A percentile compares a stretch with the other conserved stretches of the same genome.
phyloP scores from a whole-genome alignment of 2,888 invertebrate genomes.

The Vandiemenella viatica region DNA sequence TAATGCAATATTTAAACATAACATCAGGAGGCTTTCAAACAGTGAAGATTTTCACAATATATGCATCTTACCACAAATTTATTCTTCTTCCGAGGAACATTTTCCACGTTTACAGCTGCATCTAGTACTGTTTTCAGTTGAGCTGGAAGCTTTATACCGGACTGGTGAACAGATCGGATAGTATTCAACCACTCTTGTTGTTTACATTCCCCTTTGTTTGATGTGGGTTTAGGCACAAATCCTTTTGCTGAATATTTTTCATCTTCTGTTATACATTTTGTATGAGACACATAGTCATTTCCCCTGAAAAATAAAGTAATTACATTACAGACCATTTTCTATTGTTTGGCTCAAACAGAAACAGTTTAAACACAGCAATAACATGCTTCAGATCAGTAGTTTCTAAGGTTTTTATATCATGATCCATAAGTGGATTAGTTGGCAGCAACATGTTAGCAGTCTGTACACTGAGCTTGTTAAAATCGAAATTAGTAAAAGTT shows the following conservation, averaged over 20 bases:
- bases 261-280: slow-evolving; percentile 72
- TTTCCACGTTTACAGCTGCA: slow-evolving; percentile 51
- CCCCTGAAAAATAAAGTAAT: slow-evolving; percentile 38
- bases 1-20: too few relatives aligned
- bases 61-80: slow-evolving; percentile 53
- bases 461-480: too few relatives aligned
- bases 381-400: too few relatives aligned
- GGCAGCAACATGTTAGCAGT: too few relatives aligned
- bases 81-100: slow-evolving; percentile 71
- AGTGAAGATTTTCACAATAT: too few relatives aligned
- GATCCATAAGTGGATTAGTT: too few relatives aligned
- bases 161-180: slow-evolving; percentile 47
- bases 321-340: not conserved
- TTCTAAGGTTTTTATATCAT: too few relatives aligned
- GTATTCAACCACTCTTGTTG: slow-evolving; percentile 71
- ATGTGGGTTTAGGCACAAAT: slow-evolving; percentile 47
- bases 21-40: too few relatives aligned
- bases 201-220: slow-evolving; percentile 73
- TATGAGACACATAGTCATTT: slow-evolving; percentile 59
- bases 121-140: slow-evolving; percentile 47
- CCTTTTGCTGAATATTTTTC: slow-evolving; percentile 79
- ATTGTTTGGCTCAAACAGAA: too few relatives aligned
- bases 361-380: too few relatives aligned
- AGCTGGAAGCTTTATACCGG: slow-evolving; percentile 36
- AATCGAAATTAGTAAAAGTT: too few relatives aligned